Evolutionary conservation across 2,113 vertebrate species (phyloP), one percentile per base, ranked within the genome.

Genomic region (Lepus europaeus): DNA sequence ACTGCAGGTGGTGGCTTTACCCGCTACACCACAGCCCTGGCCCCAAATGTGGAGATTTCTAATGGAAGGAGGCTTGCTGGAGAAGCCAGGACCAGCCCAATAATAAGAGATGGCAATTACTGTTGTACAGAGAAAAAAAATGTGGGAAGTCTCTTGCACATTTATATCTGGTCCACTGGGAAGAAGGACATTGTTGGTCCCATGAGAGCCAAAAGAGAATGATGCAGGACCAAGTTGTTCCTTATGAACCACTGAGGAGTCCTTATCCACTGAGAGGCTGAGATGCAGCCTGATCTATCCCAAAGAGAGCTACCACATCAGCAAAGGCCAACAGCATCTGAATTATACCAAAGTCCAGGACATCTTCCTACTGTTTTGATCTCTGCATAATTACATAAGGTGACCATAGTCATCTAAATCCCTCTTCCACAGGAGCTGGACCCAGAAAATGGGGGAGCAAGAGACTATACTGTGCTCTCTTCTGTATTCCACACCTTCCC

Each of bases 271-370:
- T 17, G n/a, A 92, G 63, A 90, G 10, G 31, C 85, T 19, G 25
- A 29, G 69, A 5, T 61, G 20, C 73, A 89, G 10, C 39, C 23
- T 31, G 9, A 33, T 61, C 51, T 80, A 12, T 36, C 19, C 39
- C 70, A 61, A 31, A 83, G 87, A 69, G 29, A 93, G 45, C 56
- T 53, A 45, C 53, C 31, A 73, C 16, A 31, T 51, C 25, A 90
- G 59, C 59, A 63, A 27, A 85, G 49, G 12, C 19, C 56, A 74
- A 45, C n/a, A 82, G 27, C 16, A 31, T 86, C 59, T 87, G 66
- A 90, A 39, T 77, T 80, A 94, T 23, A 94, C 39, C 7, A 76
- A 78, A 53, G 23, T 69, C 22, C 82, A 86, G 69, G 59, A 70
- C 29, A 66, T 69, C 31, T 78, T 9, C 78, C n/a, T 86, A 20